A percentile compares a stretch with the other conserved stretches of the same genome.
phyloP scores from a whole-genome alignment of 2,797 vertebrate genomes.

The Danio jaintianensis region DNA sequence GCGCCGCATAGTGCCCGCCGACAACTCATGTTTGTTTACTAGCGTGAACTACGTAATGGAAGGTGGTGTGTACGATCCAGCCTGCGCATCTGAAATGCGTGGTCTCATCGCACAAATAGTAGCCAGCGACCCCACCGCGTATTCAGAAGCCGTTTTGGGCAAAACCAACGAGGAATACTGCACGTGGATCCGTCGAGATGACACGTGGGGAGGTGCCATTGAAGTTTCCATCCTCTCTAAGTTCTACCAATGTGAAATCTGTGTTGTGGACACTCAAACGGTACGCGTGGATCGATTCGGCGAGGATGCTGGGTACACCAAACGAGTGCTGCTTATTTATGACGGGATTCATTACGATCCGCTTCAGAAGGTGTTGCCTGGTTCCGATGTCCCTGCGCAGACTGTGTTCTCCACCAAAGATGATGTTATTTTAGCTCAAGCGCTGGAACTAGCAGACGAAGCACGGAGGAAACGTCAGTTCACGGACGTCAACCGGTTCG shows the following conservation, averaged over 20 bases:
- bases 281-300: slow-evolving; percentile 96
- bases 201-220: slow-evolving; percentile 98
- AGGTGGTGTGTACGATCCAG: slow-evolving; percentile 89
- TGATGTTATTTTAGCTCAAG: slow-evolving; percentile 91
- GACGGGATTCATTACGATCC: slow-evolving; percentile 98
- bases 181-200: slow-evolving; percentile 90
- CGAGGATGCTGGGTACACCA: slow-evolving; percentile 91
- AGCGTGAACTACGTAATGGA: slow-evolving; percentile 95
- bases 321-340: slow-evolving; percentile 93
- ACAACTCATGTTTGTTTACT: slow-evolving; percentile 98
- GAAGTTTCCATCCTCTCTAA: slow-evolving; percentile 96
- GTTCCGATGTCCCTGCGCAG: slow-evolving; percentile 86
- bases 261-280: slow-evolving; percentile 97
- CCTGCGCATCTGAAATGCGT: slow-evolving; percentile 91
- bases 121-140: slow-evolving; percentile 87
- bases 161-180: slow-evolving; percentile 95
- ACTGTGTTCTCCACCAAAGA: slow-evolving; percentile 92
- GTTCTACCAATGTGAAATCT: slow-evolving; percentile 97
- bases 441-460: slow-evolving; percentile 94
- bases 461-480: slow-evolving; percentile 93
- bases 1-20: slow-evolving; percentile 89
- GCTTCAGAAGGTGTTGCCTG: slow-evolving; percentile 82
- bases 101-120: slow-evolving; percentile 94
- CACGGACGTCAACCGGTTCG: slow-evolving; percentile 93
- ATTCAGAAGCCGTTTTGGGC: slow-evolving; percentile 92